These are phyloP conservation scores for Arnoldichthys spilopterus DNA, from an alignment of 2,797 vertebrate genomes.

Conservation along the genomic window DNA sequence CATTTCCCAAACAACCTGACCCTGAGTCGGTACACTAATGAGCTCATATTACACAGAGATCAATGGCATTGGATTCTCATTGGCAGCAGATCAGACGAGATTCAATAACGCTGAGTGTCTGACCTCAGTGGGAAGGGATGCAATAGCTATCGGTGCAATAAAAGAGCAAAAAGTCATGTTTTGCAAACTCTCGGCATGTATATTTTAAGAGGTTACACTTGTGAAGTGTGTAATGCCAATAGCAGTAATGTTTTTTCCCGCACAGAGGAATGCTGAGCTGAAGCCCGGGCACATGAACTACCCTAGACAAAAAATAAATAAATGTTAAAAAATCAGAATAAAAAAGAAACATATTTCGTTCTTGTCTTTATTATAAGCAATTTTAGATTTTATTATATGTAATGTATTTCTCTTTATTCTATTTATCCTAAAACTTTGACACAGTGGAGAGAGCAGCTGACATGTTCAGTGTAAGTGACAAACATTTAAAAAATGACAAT, in stretches of 20 bases:
- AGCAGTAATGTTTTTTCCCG: conserved; percentile 1
- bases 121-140: conserved; percentile 56
- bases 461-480: too few species aligned
- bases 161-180: conserved; percentile 53
- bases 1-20: conserved; percentile 81
- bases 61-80: conserved; percentile 72
- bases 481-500: too few species aligned
- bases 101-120: conserved; percentile 63
- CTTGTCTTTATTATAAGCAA: not conserved
- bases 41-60: conserved; percentile 86
- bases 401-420: too few species aligned
- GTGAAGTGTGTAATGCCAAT: not conserved
- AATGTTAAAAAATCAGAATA: not conserved
- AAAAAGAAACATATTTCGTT: not conserved
- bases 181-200: conserved; percentile 55
- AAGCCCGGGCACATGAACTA: not conserved
- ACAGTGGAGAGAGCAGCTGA: not conserved
- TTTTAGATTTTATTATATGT: too few species aligned
- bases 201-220: conserved; percentile 46
- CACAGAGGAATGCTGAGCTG: not conserved
- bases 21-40: conserved; percentile 85
- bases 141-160: conserved; percentile 53
- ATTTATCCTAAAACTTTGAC: not conserved
- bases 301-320: not conserved
- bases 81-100: conserved; percentile 58